phyloP scores from a whole-genome alignment of 1,140 invertebrate genomes.

The Drosophila repleta region DNA sequence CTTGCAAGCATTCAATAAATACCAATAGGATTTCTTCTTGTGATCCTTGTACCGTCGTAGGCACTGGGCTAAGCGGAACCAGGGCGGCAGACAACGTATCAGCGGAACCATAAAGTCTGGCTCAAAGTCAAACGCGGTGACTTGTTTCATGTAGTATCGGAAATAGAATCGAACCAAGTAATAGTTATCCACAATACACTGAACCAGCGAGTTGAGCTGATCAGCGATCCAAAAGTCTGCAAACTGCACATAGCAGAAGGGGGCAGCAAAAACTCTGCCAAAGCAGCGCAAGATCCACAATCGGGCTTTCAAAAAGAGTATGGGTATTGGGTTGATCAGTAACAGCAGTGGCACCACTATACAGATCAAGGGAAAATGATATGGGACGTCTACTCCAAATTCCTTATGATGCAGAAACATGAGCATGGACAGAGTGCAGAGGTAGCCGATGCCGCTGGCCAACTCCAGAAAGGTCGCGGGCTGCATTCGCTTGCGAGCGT shows the following conservation, averaged over 20 bases:
- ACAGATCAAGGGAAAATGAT: slow-evolving; percentile 86
- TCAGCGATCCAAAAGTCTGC: slow-evolving; percentile 97
- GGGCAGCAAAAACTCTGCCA: slow-evolving; percentile 89
- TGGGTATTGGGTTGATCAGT: slow-evolving; percentile 87
- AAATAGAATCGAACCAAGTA: slow-evolving; percentile 48
- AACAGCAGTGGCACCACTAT: slow-evolving; percentile 85
- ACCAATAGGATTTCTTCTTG: slow-evolving; percentile 87
- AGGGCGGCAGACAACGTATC: slow-evolving; percentile 91
- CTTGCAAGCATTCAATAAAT: slow-evolving; percentile 92
- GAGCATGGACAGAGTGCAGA: slow-evolving; percentile 86
- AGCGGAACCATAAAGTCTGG: slow-evolving; percentile 84
- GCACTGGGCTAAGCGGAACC: slow-evolving; percentile 94
- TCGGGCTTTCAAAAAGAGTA: slow-evolving; percentile 86
- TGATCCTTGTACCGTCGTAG: slow-evolving; percentile 87
- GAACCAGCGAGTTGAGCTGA: slow-evolving; percentile 93
- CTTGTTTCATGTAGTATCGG: slow-evolving; percentile 22
- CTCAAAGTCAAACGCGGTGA: slow-evolving; percentile 30
- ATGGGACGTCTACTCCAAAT: slow-evolving; percentile 85
- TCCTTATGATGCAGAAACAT: slow-evolving; percentile 85
- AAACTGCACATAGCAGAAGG: slow-evolving; percentile 93
- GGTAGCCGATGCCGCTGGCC: slow-evolving; percentile 87
- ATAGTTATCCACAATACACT: slow-evolving; percentile 92
- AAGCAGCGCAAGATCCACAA: slow-evolving; percentile 71
- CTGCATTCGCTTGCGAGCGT: slow-evolving; percentile 88
- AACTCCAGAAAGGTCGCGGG: slow-evolving; percentile 89